Base-by-base conservation (phyloP, 2,113 vertebrate genomes). In the Cyprinodon brontotheroides region DNA sequence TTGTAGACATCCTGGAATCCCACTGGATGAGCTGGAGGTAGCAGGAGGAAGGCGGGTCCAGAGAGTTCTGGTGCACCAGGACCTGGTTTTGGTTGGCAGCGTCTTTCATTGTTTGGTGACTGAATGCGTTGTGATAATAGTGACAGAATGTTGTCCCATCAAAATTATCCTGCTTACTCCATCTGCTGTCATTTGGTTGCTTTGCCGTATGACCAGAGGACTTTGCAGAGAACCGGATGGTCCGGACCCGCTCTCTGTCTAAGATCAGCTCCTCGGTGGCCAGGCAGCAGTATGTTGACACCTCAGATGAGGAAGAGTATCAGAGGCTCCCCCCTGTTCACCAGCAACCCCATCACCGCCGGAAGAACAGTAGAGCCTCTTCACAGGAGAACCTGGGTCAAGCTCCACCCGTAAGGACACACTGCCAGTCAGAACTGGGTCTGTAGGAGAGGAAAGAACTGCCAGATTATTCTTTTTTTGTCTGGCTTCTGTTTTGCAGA, bases 271-370 rank as follows among this genome's bases (percentile, higher is more conserved):
- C 91, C 0, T 81, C 91, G 0, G 63, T 91, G 53, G 86, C 83
- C 2, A 79, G 67, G 0, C 79, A 93, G 0, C 90, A 91, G 64
- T 95, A 94, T 67, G 82, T 94, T 68, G 98, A 97, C 93, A 96
- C 95, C 4, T 98, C 96, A 0, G 96, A 97, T 0, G 96, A 98
- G 61, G 96, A 98, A 0, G 15, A 89, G 8, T 69, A 77, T 40
- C 87, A 74, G 13, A 78, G 87, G 3, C 72, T 61, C 67, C 85
- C 90, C 0, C 75, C 76, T 0, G 22, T 87, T 68, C 92, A 92
- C 75, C 96, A 95, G 72, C 94, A 90, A 0, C 38, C 83, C 40
- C 84, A 91, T 20, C 84, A 90, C 60, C 86, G 95, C 0, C 93
- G 92, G 48, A 78, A 92, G 0, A 93, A 92, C 47, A 95, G 88